These are phyloP conservation scores for Mustela nigripes DNA, from an alignment of 2,113 vertebrate genomes.

Conservation along the genomic window DNA sequence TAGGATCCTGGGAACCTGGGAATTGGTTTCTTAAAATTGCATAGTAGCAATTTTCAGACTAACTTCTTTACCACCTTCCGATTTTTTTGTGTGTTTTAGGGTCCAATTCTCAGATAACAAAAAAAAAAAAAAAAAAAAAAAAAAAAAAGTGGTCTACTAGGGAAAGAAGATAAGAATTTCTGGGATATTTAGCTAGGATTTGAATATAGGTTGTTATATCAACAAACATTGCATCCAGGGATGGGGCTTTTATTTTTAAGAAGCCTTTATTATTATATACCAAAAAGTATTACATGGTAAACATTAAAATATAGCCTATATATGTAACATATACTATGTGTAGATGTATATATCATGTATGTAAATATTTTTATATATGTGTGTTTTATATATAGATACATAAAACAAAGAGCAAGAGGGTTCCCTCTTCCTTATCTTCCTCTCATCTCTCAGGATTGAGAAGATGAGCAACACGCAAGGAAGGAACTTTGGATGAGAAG, in stretches of 20 bases:
- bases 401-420: background rate
- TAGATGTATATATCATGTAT: background rate
- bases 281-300: background rate
- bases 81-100: background rate
- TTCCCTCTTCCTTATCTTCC: background rate
- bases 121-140: background rate
- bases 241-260: background rate
- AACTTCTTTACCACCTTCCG: background rate
- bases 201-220: background rate
- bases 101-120: background rate
- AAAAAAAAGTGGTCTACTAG: background rate
- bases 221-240: background rate
- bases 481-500: background rate
- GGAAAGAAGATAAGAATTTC: background rate
- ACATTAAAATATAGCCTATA: background rate
- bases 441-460: background rate
- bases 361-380: background rate
- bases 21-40: background rate
- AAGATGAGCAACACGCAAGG: background rate
- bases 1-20: background rate
- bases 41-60: background rate
- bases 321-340: too few relatives aligned
- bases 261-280: background rate
- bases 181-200: conserved; percentile 4
- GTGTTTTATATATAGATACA: background rate